Evolutionary conservation across 2,888 invertebrate species (phyloP), one percentile per base, ranked within the genome.

Genomic region (Neocrepidodera transversa): DNA sequence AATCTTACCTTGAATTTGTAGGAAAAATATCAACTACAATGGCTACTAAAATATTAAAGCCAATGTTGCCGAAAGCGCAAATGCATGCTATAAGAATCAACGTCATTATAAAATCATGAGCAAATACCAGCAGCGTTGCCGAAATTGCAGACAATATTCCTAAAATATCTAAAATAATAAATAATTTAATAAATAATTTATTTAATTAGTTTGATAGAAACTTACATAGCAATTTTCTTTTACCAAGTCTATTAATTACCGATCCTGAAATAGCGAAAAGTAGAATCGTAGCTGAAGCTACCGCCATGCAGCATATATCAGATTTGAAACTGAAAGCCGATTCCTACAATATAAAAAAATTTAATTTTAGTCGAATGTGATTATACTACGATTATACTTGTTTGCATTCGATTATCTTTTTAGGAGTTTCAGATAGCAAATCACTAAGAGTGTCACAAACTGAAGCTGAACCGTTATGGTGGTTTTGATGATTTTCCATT

Each of bases 1-100:
- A n/a, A n/a, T n/a, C 13, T 35, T 49, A 49, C 50, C 50, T 50
- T 38, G 36, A 50, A 36, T 36, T 35, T 14, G 50, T 50, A 11
- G 50, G 50, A 14, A 50, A 50, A 10, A 50, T 23, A 38, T 50
- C 50, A 4, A 11, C 23, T 2, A 50, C 50, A 13, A 50, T 50
- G 3, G 50, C 35, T 26, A 50, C 36, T 13, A 50, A 20, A 11
- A 14, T 36, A 26, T 50, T 50, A 50, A 50, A 50, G 13, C 20
- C 50, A 38, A 50, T 38, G 14, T 50, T 50, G 1, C 50, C 50
- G 13, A 36, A 36, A 16, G 50, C 32, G 14, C 50, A 50, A 23
- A 50, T 50, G 10, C 36, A 5, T 20, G 50, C n/a, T 6, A 16
- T 7, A 17, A 38, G 8, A 4, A 23, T 5, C 11, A 50, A 1